Conservation (phyloP, 2,797 vertebrate species). For the Sebastes kiyomatsui region DNA sequence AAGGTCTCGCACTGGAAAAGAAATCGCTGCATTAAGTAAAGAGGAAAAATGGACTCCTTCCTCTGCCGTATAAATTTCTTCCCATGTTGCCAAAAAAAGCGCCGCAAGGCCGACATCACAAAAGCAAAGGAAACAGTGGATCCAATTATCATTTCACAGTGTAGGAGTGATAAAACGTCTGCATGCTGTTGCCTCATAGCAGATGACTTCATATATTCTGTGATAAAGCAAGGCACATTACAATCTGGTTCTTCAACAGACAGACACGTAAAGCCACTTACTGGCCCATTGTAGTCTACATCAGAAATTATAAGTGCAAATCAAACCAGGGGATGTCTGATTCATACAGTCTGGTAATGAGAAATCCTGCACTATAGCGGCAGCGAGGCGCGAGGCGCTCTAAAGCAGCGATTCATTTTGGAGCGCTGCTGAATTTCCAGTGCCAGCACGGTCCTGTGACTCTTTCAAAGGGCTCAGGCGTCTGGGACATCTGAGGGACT, state of each 20-base stretch:
- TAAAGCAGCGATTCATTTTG: conserved; percentile 35
- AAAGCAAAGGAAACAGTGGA: conserved; percentile 45
- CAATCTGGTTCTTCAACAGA: conserved; percentile 11
- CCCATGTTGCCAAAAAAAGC: conserved; percentile 10
- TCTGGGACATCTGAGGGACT: conserved; percentile 76
- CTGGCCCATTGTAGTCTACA: background rate
- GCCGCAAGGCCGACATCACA: conserved; percentile 12
- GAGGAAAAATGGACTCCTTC: conserved; percentile 54
- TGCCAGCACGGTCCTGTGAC: conserved; percentile 39
- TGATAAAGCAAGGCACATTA: background rate
- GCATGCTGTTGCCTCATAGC: conserved; percentile 1
- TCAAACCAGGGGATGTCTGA: conserved; percentile 24
- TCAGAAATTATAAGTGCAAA: conserved; percentile 33
- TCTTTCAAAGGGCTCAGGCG: conserved; percentile 61
- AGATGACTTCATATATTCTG: conserved; percentile 18
- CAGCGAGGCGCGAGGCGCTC: background rate
- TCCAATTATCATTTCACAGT: conserved; percentile 52
- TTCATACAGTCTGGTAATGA: conserved; percentile 48
- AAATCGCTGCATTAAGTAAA: conserved; percentile 60
- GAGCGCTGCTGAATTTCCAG: conserved; percentile 47
- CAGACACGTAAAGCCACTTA: conserved; percentile 10
- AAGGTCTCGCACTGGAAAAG: conserved; percentile 47
- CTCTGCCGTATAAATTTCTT: conserved; percentile 26
- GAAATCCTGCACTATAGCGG: conserved; percentile 21
- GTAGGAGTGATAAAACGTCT: conserved; percentile 3